Evolutionary conservation across 2,113 vertebrate genomes (phyloP).

Genomic region (Melanotaenia duboulayi): DNA sequence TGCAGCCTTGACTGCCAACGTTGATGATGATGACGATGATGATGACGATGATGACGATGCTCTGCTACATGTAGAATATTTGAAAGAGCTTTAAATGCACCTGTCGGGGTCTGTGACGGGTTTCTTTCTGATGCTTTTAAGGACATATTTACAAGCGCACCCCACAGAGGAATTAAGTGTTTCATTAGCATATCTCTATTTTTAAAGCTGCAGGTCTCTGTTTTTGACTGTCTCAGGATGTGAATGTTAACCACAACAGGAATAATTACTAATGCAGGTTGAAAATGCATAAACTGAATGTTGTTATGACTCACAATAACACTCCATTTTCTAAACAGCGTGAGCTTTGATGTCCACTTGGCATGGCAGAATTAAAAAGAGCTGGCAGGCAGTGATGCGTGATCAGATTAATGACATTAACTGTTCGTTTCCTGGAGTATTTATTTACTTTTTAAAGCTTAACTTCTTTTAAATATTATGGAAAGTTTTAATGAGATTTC

Average conservation of each 20-base stretch:
- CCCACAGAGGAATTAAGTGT: slow-evolving; percentile 16
- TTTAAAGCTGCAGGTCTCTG: slow-evolving; percentile 30
- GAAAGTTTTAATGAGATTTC: too few species aligned
- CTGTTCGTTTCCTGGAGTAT: too few species aligned
- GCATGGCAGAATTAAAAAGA: too few species aligned
- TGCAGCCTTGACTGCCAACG: slow-evolving; percentile 24
- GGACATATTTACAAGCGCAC: slow-evolving; percentile 19
- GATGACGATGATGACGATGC: not conserved
- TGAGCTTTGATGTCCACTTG: not conserved
- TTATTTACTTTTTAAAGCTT: too few species aligned
- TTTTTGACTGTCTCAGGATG: slow-evolving; percentile 14
- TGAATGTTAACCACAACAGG: slow-evolving; percentile 19
- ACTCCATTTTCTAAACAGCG: not conserved
- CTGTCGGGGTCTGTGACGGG: slow-evolving; percentile 18
- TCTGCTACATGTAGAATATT: slow-evolving; percentile 38
- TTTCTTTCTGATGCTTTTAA: slow-evolving; percentile 21
- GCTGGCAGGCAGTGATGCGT: too few species aligned
- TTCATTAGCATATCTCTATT: slow-evolving; percentile 27
- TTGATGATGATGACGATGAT: not conserved
- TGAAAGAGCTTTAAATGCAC: slow-evolving; percentile 3
- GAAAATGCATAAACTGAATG: slow-evolving; percentile 8
- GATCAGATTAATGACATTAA: too few species aligned
- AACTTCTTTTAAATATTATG: too few species aligned
- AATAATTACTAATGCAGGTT: not conserved
- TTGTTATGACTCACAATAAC: not conserved